A percentile compares a stretch with the other conserved stretches of the same genome.
Conservation (phyloP, 1,140 invertebrate species). For the Thaumatotibia leucotreta region DNA sequence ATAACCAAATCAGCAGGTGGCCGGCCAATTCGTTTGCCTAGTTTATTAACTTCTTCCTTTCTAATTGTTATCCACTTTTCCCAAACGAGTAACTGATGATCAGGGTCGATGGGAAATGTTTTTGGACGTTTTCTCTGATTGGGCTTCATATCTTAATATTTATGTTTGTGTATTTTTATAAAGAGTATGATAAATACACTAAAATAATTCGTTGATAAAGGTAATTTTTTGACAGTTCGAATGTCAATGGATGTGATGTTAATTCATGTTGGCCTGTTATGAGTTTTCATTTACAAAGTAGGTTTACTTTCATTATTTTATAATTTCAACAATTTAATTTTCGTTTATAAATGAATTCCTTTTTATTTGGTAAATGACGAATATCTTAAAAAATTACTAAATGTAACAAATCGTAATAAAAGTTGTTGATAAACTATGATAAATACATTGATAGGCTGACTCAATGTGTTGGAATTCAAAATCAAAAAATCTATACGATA, state of each 20-base stretch:
- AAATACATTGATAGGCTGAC: too few species aligned
- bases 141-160: background rate
- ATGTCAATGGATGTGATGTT: too few species aligned
- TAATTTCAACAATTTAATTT: too few species aligned
- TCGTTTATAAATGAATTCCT: too few species aligned
- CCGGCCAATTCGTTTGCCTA: conserved; percentile 34
- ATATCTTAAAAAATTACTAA: too few species aligned
- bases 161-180: background rate
- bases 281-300: background rate
- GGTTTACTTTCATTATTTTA: too few species aligned
- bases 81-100: conserved; percentile 54
- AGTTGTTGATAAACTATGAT: too few species aligned
- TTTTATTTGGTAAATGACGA: too few species aligned
- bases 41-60: conserved; percentile 43
- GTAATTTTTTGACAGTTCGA: background rate
- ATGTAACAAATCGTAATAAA: too few species aligned
- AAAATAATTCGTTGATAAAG: background rate
- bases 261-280: too few species aligned
- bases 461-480: too few species aligned
- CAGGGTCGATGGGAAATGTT: conserved; percentile 23
- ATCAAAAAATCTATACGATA: too few species aligned
- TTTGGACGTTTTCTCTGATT: conserved; percentile 1
- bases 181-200: background rate
- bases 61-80: conserved; percentile 65
- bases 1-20: conserved; percentile 50